Evolutionary conservation across 2,888 invertebrate species (phyloP).

Genomic region (Drosophila atripex): DNA sequence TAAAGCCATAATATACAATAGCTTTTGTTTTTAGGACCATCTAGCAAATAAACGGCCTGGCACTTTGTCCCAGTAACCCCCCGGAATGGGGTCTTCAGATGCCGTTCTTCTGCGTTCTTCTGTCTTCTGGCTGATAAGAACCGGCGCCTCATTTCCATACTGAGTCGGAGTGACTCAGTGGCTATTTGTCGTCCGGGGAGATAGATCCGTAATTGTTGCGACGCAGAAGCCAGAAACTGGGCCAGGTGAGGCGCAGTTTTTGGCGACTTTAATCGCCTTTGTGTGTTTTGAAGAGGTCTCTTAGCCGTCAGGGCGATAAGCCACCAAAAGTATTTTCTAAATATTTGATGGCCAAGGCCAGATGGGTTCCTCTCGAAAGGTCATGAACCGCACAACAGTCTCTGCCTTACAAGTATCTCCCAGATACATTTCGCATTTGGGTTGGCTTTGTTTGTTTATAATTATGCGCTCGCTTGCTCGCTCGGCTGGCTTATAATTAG

Average conservation of each 20-base stretch:
- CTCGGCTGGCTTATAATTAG: conserved; percentile 65
- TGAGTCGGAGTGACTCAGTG: conserved; percentile 21
- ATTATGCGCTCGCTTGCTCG: conserved; percentile 67
- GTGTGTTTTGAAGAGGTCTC: conserved; percentile 18
- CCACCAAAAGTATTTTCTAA: conserved; percentile 36
- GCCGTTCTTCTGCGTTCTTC: conserved; percentile 20
- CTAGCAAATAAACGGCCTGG: conserved; percentile 17
- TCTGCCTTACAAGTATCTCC: conserved; percentile 44
- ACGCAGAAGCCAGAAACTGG: conserved; percentile 26
- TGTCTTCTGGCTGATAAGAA: conserved; percentile 22
- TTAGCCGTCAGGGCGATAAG: conserved; percentile 15
- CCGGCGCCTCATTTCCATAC: conserved; percentile 22
- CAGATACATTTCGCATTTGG: conserved; percentile 35
- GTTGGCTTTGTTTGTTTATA: conserved; percentile 70
- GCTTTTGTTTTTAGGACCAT: conserved; percentile 2
- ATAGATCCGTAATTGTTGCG: conserved; percentile 34
- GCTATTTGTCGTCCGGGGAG: conserved; percentile 1
- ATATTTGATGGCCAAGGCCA: conserved; percentile 45
- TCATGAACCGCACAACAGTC: conserved; percentile 24
- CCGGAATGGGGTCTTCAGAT: conserved; percentile 29
- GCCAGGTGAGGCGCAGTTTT: conserved; percentile 16
- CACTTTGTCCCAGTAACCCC: conserved; percentile 52
- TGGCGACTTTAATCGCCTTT: conserved; percentile 27
- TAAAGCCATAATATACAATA: too few species aligned
- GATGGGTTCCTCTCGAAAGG: conserved; percentile 32